These are phyloP conservation scores for Diorhabda carinulata DNA, from an alignment of 1,140 invertebrate genomes.

Conservation along the genomic window DNA sequence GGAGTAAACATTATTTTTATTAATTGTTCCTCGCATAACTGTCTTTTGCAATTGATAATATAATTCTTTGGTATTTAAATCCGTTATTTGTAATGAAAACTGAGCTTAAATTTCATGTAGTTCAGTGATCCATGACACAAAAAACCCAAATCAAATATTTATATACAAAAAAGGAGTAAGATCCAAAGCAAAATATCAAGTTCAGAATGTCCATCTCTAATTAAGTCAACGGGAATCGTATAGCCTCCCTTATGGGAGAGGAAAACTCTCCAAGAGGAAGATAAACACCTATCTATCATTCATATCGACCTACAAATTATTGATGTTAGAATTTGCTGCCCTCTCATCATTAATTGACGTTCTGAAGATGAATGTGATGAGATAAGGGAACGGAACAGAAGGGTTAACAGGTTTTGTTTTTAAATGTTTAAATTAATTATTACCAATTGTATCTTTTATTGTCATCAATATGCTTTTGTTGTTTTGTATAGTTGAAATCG, in stretches of 20 bases:
- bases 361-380: not conserved
- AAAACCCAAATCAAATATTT: no score
- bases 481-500: no score
- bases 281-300: slow-evolving; percentile 2
- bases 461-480: no score
- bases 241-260: not conserved
- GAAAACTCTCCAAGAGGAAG: not conserved
- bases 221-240: not conserved
- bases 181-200: not conserved
- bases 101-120: no score
- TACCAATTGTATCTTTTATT: no score
- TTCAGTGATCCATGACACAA: no score
- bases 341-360: not conserved
- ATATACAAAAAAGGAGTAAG: not conserved
- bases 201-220: not conserved
- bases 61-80: no score
- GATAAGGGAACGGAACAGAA: not conserved
- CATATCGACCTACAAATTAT: slow-evolving; percentile 2
- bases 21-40: no score
- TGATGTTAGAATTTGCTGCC: not conserved
- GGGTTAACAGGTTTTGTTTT: not conserved
- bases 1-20: no score
- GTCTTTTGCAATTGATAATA: no score
- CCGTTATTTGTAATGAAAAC: no score
- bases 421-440: no score